These are phyloP conservation scores for Ophthalmotilapia sp. DNA, from an alignment of 2,113 vertebrate genomes.

Conservation along the genomic window DNA sequence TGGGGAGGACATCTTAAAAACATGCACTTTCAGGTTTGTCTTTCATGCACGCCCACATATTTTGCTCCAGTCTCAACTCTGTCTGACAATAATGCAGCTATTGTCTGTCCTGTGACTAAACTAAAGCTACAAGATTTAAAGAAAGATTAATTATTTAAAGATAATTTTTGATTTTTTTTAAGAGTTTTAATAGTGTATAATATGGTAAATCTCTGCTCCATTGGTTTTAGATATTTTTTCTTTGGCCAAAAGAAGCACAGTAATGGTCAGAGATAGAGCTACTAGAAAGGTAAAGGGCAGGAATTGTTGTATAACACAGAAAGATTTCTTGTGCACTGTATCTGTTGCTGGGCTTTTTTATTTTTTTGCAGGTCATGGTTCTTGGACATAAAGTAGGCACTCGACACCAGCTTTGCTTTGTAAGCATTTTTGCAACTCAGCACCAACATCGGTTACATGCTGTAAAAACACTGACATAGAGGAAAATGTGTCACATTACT, in stretches of 20 bases:
- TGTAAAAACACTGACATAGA: not conserved
- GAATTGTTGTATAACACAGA: not conserved
- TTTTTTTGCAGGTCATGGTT: not conserved
- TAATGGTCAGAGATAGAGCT: not conserved
- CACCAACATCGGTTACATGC: not conserved
- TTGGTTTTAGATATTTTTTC: not conserved
- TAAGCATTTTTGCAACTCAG: not conserved
- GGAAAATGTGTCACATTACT: not conserved
- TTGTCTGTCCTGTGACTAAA: slow-evolving; percentile 23
- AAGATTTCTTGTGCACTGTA: not conserved
- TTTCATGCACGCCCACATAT: slow-evolving; percentile 43
- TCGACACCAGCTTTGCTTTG: not conserved
- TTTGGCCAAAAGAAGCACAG: rapidly evolving
- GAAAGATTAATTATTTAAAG: not conserved
- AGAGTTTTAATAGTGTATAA: not conserved
- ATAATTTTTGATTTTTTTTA: not conserved
- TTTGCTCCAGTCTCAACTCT: not conserved
- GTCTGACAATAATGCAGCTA: slow-evolving; percentile 19
- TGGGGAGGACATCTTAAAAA: slow-evolving; percentile 38
- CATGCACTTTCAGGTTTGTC: slow-evolving; percentile 43
- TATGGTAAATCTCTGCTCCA: not conserved
- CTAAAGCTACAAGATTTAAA: not conserved
- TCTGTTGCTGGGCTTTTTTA: not conserved
- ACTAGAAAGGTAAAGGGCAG: not conserved
- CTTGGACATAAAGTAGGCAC: not conserved